Evolutionary conservation across 2,113 vertebrate genomes (phyloP), one percentile per base, ranked within the genome.

Genomic region (Dermatemys mawii): DNA sequence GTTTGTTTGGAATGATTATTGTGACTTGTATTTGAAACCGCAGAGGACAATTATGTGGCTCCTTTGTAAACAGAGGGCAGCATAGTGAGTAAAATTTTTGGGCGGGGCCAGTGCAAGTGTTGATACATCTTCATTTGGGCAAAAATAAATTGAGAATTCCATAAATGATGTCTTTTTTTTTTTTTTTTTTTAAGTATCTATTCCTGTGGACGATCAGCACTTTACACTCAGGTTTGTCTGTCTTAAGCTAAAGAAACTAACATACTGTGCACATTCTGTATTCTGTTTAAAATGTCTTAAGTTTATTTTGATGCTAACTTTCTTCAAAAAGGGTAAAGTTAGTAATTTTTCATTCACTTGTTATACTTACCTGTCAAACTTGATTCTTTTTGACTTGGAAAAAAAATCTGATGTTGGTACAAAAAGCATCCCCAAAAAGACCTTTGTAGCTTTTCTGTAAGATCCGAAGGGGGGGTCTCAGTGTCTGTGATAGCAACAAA

Each of bases 381-480:
- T 38, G 16, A 70, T 38, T 38, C 16, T 38, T 70, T 70, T 70
- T 38, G 29, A 67, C 35, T 83, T 35, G 3, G 10, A 29, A 14
- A 84, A 81, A 7, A 51, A 51, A 51, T n/a, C 5, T 17, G 16
- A 51, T 51, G 53, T 83, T 38, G 86, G 67, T 63, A 75, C 87
- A 12, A 70, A 24, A 17, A 80, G n/a, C 4, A 2, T n/a, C 3
- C 86, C 60, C 35, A 79, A 19, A 32, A 54, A 4, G 1, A 2
- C 79, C 17, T 88, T n/a, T 92, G 4, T 4, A 63, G 76, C 19
- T 48, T 78, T 95, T 95, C 73, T 83, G 27, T 81, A 44, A 38
- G 11, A 60, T 55, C 14, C 1, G n/a, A 81, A 81, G 41, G 83
- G 2, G 16, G 49, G 49, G 49, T 13, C 1, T 0, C 46, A 4